Conservation (phyloP, 2,888 invertebrate species). For the Zygothrica quintamaculata region DNA sequence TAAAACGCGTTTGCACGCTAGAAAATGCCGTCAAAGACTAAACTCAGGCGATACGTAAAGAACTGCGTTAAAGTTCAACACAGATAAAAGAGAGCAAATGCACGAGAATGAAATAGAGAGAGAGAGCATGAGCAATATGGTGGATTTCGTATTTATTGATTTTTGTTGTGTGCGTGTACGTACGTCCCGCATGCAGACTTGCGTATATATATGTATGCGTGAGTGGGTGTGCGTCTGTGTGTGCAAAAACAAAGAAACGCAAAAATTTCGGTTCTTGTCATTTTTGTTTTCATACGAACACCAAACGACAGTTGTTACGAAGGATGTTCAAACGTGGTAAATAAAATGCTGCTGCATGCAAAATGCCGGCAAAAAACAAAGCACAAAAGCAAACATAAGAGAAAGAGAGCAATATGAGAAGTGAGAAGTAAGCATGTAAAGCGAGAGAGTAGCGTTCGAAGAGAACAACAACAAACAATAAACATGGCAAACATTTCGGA, state of each 20-base stretch:
- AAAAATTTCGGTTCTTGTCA: conserved; percentile 41
- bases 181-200: conserved; percentile 6
- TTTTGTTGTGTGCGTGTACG: conserved; percentile 45
- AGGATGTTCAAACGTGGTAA: conserved; percentile 11
- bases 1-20: conserved; percentile 50
- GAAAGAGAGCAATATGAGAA: too few relatives aligned
- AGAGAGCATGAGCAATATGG: conserved; percentile 34
- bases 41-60: conserved; percentile 37
- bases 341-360: conserved; percentile 32
- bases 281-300: conserved; percentile 50
- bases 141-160: conserved; percentile 65
- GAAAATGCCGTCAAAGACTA: conserved; percentile 71
- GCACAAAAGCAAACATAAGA: conserved; percentile 9
- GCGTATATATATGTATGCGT: conserved; percentile 5
- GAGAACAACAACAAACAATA: conserved; percentile 23
- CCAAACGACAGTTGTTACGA: conserved; percentile 16
- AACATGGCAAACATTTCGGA: conserved; percentile 21
- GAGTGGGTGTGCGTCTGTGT: conserved; percentile 12
- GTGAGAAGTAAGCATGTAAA: too few relatives aligned
- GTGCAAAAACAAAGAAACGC: conserved; percentile 43
- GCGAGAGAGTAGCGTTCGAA: conserved; percentile 20
- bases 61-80: conserved; percentile 35
- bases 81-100: too few relatives aligned
- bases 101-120: conserved; percentile 15
- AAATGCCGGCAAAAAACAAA: conserved; percentile 62